These are phyloP conservation scores for Troides oblongomaculatus DNA, from an alignment of 2,888 invertebrate genomes.

Conservation along the genomic window DNA sequence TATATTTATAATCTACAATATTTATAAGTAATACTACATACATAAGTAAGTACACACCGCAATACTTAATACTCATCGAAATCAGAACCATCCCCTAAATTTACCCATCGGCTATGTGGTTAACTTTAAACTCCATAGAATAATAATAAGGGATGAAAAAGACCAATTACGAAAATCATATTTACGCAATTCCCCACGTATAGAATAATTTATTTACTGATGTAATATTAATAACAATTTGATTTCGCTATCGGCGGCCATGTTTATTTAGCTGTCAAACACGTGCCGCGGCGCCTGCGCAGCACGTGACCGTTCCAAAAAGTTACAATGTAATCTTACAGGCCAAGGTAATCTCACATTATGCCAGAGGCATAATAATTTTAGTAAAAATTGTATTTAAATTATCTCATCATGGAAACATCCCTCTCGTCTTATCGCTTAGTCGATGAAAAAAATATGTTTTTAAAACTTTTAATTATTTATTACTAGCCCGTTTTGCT, in stretches of 20 bases:
- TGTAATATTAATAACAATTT: slow-evolving; percentile 73
- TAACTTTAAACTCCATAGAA: slow-evolving; percentile 48
- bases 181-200: slow-evolving; percentile 58
- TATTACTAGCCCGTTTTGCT: too few relatives aligned
- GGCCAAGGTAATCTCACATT: slow-evolving; percentile 36
- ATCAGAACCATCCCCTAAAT: slow-evolving; percentile 41
- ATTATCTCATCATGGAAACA: neutral
- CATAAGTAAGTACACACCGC: neutral
- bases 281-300: slow-evolving; percentile 54
- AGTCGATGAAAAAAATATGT: too few relatives aligned
- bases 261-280: slow-evolving; percentile 75
- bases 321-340: slow-evolving; percentile 66
- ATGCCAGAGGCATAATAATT: slow-evolving; percentile 14
- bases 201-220: slow-evolving; percentile 67
- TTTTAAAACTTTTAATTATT: too few relatives aligned
- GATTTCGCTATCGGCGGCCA: slow-evolving; percentile 68
- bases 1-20: too few relatives aligned
- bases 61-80: slow-evolving; percentile 4
- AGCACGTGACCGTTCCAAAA: slow-evolving; percentile 57
- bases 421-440: too few relatives aligned
- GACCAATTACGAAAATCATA: slow-evolving; percentile 73
- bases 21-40: neutral
- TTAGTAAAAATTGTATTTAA: slow-evolving; percentile 19
- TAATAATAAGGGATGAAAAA: slow-evolving; percentile 54
- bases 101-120: slow-evolving; percentile 42